Evolutionary conservation across 2,888 invertebrate species (phyloP).

Genomic region (Choristoneura rosaceana): DNA sequence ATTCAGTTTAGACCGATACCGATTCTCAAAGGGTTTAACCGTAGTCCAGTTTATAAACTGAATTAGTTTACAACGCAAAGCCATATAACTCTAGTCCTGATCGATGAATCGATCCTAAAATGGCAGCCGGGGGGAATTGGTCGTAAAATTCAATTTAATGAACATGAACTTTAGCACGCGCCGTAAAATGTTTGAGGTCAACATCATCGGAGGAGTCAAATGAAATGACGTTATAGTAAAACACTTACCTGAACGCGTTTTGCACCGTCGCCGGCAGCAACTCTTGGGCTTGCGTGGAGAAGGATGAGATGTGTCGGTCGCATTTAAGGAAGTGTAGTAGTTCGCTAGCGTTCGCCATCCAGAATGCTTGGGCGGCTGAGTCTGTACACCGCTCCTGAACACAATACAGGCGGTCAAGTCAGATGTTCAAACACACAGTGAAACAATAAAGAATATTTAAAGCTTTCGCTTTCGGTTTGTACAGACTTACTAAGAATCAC

Average conservation of each 20-base stretch:
- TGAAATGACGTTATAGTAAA: not conserved
- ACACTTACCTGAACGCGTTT: slow-evolving; percentile 91
- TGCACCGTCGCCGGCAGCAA: slow-evolving; percentile 97
- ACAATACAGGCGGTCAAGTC: not conserved
- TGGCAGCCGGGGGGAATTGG: slow-evolving; percentile 17
- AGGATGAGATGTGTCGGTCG: slow-evolving; percentile 96
- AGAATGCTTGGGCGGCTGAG: slow-evolving; percentile 94
- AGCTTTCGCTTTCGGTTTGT: too few species aligned
- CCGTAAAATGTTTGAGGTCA: slow-evolving; percentile 17
- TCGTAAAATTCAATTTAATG: slow-evolving; percentile 34
- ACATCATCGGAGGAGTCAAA: not conserved
- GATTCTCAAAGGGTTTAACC: not conserved
- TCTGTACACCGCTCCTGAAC: slow-evolving; percentile 92
- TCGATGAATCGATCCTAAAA: slow-evolving; percentile 24
- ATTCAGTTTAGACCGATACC: not conserved
- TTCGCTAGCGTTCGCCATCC: slow-evolving; percentile 99
- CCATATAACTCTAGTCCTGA: not conserved
- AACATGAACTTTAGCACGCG: slow-evolving; percentile 12
- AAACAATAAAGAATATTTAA: too few species aligned
- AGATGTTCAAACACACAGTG: not conserved
- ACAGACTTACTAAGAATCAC: too few species aligned
- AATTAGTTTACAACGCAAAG: not conserved
- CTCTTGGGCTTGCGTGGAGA: slow-evolving; percentile 96
- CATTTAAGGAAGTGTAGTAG: slow-evolving; percentile 97
- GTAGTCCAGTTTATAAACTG: slow-evolving; percentile 5